Percentiles rank a stretch among this genome's conserved stretches.
Conservation (phyloP, 2,797 vertebrate species). For the Mionectes olivaceus region DNA sequence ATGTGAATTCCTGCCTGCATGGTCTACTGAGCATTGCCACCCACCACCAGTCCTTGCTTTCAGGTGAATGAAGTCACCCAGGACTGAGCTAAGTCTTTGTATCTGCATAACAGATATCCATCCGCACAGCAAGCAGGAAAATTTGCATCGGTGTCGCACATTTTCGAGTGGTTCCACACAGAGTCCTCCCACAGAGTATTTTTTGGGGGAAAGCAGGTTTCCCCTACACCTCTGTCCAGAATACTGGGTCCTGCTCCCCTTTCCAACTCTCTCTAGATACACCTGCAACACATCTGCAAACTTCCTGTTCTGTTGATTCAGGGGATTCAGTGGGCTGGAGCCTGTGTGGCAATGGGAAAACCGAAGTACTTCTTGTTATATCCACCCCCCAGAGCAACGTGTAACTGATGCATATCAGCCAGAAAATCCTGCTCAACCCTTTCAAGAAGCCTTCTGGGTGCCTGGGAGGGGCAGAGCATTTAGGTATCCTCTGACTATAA, state of each 20-base stretch:
- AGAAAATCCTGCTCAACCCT: constrained; percentile 40
- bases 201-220: not conserved
- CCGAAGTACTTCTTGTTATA: not conserved
- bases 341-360: not conserved
- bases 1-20: not conserved
- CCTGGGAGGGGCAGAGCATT: constrained; percentile 10
- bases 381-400: not conserved
- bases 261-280: not conserved
- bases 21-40: not conserved
- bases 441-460: not conserved
- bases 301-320: not conserved
- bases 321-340: not conserved
- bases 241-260: not conserved
- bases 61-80: not conserved
- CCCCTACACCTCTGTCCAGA: not conserved
- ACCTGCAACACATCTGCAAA: not conserved
- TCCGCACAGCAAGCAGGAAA: not conserved
- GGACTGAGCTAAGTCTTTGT: not conserved
- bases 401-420: constrained; percentile 16
- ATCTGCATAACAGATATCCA: not conserved
- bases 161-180: not conserved
- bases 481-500: constrained; percentile 28
- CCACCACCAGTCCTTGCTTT: not conserved
- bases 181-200: not conserved
- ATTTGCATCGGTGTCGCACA: not conserved